Conservation (phyloP, 2,797 vertebrate species). For the Eulemur coronatus region DNA sequence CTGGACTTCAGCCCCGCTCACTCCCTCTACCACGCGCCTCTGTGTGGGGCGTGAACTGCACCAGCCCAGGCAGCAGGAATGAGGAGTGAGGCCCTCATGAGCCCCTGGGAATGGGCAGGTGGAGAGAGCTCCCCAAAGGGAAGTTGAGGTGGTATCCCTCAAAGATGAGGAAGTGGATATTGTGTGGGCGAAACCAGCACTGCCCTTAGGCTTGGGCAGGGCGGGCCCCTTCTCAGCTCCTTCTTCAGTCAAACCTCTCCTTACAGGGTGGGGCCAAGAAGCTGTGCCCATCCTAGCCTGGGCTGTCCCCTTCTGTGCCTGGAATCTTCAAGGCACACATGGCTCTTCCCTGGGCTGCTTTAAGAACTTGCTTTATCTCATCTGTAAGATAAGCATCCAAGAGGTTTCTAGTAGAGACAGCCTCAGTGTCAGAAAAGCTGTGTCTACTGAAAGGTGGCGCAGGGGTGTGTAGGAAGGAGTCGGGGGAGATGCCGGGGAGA, state of each 20-base stretch:
- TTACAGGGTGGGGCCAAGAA: neutral
- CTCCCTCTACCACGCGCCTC: neutral
- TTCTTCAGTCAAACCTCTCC: neutral
- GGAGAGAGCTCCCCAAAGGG: neutral
- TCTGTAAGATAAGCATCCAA: neutral
- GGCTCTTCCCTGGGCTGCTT: neutral
- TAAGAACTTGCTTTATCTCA: neutral
- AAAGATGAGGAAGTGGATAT: neutral
- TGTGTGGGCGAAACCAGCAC: neutral
- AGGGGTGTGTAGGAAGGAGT: neutral
- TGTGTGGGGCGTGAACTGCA: neutral
- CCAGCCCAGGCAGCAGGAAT: accelerated
- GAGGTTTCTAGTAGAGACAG: neutral
- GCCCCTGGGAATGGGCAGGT: too few relatives aligned
- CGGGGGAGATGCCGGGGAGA: neutral
- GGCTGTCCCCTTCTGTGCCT: too few relatives aligned
- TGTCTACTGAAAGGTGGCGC: neutral
- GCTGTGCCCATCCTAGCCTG: too few relatives aligned
- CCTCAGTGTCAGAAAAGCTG: neutral
- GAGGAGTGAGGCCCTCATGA: neutral
- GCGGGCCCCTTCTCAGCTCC: neutral
- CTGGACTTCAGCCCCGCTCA: neutral
- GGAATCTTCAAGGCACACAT: neutral
- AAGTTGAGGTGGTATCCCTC: neutral
- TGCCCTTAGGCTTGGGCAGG: neutral